These are phyloP conservation scores for Drosophila teissieri DNA, from an alignment of 1,140 invertebrate species.

Conservation along the genomic window DNA sequence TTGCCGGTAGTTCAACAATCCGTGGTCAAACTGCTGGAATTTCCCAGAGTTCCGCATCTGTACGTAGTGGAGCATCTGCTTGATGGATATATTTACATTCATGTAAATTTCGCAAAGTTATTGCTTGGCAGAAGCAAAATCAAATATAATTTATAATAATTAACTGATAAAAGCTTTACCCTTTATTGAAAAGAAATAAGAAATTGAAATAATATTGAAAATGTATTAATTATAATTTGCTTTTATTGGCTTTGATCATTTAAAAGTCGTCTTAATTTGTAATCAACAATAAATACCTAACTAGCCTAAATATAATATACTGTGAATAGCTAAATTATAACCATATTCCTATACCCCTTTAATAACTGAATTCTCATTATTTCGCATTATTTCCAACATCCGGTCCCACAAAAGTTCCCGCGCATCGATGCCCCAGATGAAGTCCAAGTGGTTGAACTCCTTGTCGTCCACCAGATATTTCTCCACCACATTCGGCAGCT, in stretches of 20 bases:
- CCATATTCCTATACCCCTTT: background rate
- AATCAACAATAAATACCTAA: constrained; percentile 42
- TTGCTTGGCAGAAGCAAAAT: too few species aligned
- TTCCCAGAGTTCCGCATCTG: background rate
- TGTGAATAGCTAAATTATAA: constrained; percentile 14
- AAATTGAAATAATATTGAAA: background rate
- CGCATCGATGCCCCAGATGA: constrained; percentile 86
- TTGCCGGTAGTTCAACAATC: background rate
- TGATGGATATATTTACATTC: too few species aligned
- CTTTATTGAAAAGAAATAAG: too few species aligned
- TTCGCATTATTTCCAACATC: constrained; percentile 83
- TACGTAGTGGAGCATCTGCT: too few species aligned
- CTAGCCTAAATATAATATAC: constrained; percentile 25
- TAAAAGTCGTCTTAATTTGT: background rate
- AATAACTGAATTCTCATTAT: constrained; percentile 46
- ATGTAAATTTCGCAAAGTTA: background rate
- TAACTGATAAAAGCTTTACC: too few species aligned
- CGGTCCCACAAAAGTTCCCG: constrained; percentile 84
- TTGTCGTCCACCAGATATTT: constrained; percentile 83
- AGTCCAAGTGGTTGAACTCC: constrained; percentile 87
- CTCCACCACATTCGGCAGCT: constrained; percentile 85
- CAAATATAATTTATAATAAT: too few species aligned
- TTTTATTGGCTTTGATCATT: background rate
- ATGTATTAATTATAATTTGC: background rate
- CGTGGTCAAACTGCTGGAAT: background rate